Percentiles rank a stretch among this genome's conserved stretches.
Conservation (phyloP, 2,797 vertebrate species). For the Ctenopoma kingsleyae region DNA sequence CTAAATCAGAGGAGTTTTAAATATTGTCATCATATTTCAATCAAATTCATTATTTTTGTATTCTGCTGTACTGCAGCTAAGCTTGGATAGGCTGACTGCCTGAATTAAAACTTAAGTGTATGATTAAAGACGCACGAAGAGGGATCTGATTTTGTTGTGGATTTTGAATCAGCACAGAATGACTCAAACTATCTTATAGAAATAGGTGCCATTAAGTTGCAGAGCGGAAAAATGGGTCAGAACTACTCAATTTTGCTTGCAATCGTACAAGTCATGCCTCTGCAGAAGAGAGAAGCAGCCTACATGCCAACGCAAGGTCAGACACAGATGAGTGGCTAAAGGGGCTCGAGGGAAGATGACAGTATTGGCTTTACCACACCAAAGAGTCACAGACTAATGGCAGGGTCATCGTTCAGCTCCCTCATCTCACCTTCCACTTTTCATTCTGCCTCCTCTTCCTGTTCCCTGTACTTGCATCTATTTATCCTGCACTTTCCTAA, state of each 20-base stretch:
- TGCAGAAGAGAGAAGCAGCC: constrained; percentile 60
- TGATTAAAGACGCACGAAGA: constrained; percentile 26
- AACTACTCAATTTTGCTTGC: constrained; percentile 30
- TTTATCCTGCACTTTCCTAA: constrained; percentile 8
- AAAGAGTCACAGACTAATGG: constrained; percentile 59
- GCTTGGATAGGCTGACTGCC: background rate
- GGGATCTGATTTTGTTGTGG: constrained; percentile 2
- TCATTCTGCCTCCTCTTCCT: constrained; percentile 12
- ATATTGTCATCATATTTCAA: constrained; percentile 25
- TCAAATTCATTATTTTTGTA: constrained; percentile 9
- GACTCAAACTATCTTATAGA: constrained; percentile 11
- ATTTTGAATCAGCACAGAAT: constrained; percentile 7
- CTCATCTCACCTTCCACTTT: constrained; percentile 30
- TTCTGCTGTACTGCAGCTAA: constrained; percentile 15
- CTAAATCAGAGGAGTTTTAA: constrained; percentile 32
- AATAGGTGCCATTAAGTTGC: constrained; percentile 34
- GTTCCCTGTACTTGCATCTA: constrained; percentile 4
- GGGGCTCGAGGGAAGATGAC: constrained; percentile 62
- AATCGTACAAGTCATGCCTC: constrained; percentile 30
- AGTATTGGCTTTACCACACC: constrained; percentile 46
- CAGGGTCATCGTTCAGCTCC: constrained; percentile 46
- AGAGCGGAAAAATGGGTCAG: constrained; percentile 36
- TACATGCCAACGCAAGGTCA: constrained; percentile 67
- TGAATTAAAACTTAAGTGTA: constrained; percentile 22
- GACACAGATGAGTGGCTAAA: constrained; percentile 69